These are phyloP conservation scores for Epsilonema sp. DNA, from an alignment of 2,888 invertebrate genomes.

Conservation along the genomic window DNA sequence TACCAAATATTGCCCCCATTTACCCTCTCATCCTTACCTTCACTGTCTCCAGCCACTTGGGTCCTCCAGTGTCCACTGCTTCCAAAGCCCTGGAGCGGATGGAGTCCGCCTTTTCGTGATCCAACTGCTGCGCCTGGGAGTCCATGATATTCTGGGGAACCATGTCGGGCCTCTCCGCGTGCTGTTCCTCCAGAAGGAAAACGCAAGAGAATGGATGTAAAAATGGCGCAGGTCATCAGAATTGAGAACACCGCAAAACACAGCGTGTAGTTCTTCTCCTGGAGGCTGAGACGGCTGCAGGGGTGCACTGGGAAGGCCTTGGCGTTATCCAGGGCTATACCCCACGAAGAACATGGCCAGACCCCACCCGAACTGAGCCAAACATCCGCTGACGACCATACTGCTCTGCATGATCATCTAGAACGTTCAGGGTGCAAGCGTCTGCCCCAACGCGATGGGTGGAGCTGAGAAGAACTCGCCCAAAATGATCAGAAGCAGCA, in stretches of 20 bases:
- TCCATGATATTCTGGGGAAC: slow-evolving; percentile 9
- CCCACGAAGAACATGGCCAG: slow-evolving; percentile 96
- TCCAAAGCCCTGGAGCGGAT: slow-evolving; percentile 19
- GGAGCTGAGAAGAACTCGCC: slow-evolving; percentile 96
- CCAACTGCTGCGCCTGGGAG: slow-evolving; percentile 14
- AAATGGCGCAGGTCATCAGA: slow-evolving; percentile 59
- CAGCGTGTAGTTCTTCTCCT: slow-evolving; percentile 92
- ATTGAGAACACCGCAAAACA: slow-evolving; percentile 95
- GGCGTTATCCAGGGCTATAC: slow-evolving; percentile 78
- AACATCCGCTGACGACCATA: slow-evolving; percentile 94
- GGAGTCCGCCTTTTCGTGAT: slow-evolving; percentile 25
- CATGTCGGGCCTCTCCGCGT: too few relatives aligned
- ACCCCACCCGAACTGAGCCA: slow-evolving; percentile 87
- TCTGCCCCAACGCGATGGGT: slow-evolving; percentile 38
- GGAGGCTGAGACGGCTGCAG: slow-evolving; percentile 47
- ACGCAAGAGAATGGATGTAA: not conserved
- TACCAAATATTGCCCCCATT: too few relatives aligned
- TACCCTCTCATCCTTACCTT: not conserved
- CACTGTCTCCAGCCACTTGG: not conserved
- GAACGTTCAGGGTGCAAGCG: slow-evolving; percentile 21
- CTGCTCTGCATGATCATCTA: slow-evolving; percentile 18
- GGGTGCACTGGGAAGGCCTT: slow-evolving; percentile 17
- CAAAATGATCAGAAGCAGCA: slow-evolving; percentile 71
- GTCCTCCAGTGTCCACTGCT: too few relatives aligned
- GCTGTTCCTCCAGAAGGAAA: too few relatives aligned